Evolutionary conservation across 64 coral and sea anemone genomes (phyloP), one percentile per base, ranked within the genome.

Genomic region (Montipora foliosa): DNA sequence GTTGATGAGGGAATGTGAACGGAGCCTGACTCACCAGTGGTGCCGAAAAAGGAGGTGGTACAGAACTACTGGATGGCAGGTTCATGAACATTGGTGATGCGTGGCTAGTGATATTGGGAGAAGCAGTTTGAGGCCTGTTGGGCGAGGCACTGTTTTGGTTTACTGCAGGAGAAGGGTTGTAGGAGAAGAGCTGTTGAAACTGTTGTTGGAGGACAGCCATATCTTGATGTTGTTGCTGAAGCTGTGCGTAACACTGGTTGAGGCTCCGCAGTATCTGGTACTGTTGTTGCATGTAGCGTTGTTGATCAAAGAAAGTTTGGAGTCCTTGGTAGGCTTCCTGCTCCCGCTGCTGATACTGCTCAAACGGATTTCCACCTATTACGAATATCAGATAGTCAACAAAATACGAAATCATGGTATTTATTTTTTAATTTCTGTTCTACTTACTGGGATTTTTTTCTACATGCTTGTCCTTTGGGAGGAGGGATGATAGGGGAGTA

Each of bases 171-270:
- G 87, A 51, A 20, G 95, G 82, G 51, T 94, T 95, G 61, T 90
- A 93, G 0, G 94, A 61, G 51, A 99, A 99, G 37, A 99, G 84
- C 24, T 99, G 92, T 55, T 94, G 89, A 69, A 99, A 99, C 57
- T 96, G 89, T 9, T 95, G 88, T n/a, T 99, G 98, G 44, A 99
- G 91, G 53, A 80, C 71, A 15, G 87, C 86, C 89, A 99, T 95
- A 48, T 99, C 98, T 81, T 96, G 95, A 50, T 99, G 98, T 24
- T 99, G 98, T 19, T 95, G 95, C 6, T 99, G 92, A 75, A 99
- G 83, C 47, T 99, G 98, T 51, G 90, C 73, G 25, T 96, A 96
- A 19, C 98, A 99, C 77, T 99, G 92, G 67, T 95, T 96, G 10
- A 99, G 81, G 60, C 89, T 99, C 57, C 96, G 95, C 29, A 99